Percentiles rank a stretch among this genome's conserved stretches.
Evolutionary conservation across 37 sponge, comb jelly and placozoan species (phyloP).

Genomic region (Tethya wilhelma): DNA sequence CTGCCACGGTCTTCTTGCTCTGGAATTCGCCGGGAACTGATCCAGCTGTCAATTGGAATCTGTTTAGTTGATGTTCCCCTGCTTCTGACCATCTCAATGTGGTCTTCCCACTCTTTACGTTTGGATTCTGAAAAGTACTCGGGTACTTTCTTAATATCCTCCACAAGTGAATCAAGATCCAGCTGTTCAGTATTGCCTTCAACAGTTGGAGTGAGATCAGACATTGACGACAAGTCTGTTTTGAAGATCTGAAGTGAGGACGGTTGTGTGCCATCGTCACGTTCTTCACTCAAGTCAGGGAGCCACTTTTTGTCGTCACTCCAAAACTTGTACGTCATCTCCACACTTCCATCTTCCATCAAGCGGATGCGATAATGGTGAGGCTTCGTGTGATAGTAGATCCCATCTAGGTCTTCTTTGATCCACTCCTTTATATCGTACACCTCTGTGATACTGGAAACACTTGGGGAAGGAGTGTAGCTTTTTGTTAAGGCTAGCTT

Average conservation of each 20-base stretch:
- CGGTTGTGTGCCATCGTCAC: no score
- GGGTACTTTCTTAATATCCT: no score
- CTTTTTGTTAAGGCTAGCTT: not conserved
- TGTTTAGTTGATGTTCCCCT: no score
- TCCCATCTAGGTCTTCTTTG: constrained; percentile 12
- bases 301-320: not conserved
- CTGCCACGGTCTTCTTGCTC: no score
- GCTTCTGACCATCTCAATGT: not conserved
- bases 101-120: not conserved
- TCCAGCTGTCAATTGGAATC: no score
- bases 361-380: not conserved
- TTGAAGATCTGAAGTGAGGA: no score
- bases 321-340: constrained; percentile 8
- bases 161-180: no score
- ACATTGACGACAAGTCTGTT: no score
- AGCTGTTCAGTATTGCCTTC: no score
- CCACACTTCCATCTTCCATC: constrained; percentile 2
- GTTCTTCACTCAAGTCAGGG: not conserved
- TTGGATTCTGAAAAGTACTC: no score
- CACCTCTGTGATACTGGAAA: not conserved
- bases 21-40: no score
- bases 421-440: constrained; percentile 25
- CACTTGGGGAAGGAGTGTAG: constrained; percentile 20
- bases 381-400: constrained; percentile 32
- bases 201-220: no score